These are phyloP conservation scores for Choristoneura rosaceana DNA, from an alignment of 2,888 invertebrate genomes.

Conservation along the genomic window DNA sequence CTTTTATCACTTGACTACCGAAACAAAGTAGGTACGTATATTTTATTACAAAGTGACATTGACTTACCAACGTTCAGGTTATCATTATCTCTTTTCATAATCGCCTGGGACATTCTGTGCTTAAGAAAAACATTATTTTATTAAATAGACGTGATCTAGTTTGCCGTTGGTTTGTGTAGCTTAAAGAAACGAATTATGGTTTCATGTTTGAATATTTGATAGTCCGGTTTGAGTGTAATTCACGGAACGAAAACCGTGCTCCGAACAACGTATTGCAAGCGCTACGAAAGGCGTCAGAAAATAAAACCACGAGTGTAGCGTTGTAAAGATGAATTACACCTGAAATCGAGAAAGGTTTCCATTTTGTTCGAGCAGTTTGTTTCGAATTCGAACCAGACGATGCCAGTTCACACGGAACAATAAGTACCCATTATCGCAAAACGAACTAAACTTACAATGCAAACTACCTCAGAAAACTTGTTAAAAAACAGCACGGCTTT, in stretches of 20 bases:
- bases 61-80: slow-evolving; percentile 28
- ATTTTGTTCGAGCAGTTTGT: slow-evolving; percentile 58
- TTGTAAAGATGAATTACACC: slow-evolving; percentile 39
- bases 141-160: not conserved
- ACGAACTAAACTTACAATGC: slow-evolving; percentile 30
- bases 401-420: slow-evolving; percentile 51
- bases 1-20: slow-evolving; percentile 28
- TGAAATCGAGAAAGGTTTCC: slow-evolving; percentile 63
- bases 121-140: slow-evolving; percentile 21
- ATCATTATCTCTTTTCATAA: slow-evolving; percentile 26
- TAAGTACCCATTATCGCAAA: slow-evolving; percentile 31
- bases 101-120: slow-evolving; percentile 27
- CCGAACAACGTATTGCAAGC: slow-evolving; percentile 15
- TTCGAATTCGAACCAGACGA: slow-evolving; percentile 49
- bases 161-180: not conserved
- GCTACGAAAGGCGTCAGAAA: slow-evolving; percentile 10
- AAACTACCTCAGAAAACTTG: slow-evolving; percentile 9
- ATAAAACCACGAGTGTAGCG: slow-evolving; percentile 13
- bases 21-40: slow-evolving; percentile 33
- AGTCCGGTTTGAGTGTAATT: not conserved
- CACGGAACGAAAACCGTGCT: slow-evolving; percentile 6
- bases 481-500: not conserved
- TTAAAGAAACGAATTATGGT: not conserved
- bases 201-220: not conserved
- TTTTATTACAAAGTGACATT: slow-evolving; percentile 39